Conservation (phyloP, 2,888 invertebrate genomes). For the Spilarctia lutea region DNA sequence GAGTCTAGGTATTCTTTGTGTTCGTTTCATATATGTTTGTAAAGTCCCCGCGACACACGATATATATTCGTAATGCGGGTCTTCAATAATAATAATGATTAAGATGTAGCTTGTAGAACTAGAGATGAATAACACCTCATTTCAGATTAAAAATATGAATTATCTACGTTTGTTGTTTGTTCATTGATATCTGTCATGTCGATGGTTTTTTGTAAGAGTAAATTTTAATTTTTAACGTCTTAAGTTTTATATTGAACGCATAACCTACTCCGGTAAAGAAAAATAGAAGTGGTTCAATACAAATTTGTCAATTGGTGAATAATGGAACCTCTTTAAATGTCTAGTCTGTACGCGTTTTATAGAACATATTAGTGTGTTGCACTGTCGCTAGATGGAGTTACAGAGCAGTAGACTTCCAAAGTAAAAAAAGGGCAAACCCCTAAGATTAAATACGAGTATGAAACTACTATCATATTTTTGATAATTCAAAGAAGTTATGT, state of each 20-base stretch:
- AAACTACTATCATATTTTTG: not conserved
- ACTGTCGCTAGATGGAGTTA: constrained; percentile 26
- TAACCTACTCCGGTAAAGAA: constrained; percentile 23
- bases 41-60: too few species aligned
- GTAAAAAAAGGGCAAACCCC: not conserved
- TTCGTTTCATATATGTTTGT: too few species aligned
- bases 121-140: not conserved
- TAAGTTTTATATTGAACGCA: not conserved
- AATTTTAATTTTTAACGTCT: not conserved
- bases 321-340: constrained; percentile 29
- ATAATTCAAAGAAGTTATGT: not conserved
- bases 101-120: not conserved
- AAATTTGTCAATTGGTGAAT: constrained; percentile 42
- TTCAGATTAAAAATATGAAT: not conserved
- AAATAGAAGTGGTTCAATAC: constrained; percentile 29
- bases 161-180: too few species aligned
- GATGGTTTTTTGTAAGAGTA: not conserved
- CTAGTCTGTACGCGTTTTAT: constrained; percentile 9
- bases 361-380: constrained; percentile 18
- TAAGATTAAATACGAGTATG: not conserved
- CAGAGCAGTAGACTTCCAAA: not conserved
- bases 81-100: too few species aligned
- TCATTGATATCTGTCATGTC: not conserved
- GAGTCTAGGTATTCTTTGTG: too few species aligned
- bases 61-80: too few species aligned